These are phyloP conservation scores for Gymnoscopelus braueri DNA, from an alignment of 2,797 vertebrate genomes.

Conservation along the genomic window DNA sequence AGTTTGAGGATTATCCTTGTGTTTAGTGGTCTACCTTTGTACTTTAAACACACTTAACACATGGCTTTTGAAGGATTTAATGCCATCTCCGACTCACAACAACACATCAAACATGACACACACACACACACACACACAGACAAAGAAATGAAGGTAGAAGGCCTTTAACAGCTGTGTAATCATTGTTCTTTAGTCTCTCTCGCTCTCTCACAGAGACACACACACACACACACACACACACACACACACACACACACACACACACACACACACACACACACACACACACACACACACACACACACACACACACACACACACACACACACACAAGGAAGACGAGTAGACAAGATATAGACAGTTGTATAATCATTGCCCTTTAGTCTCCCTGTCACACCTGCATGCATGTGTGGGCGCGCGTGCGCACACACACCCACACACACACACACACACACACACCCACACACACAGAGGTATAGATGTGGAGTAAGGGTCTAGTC, in stretches of 20 bases:
- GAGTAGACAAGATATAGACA: conserved; percentile 5
- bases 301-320: conserved; percentile 20
- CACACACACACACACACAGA: conserved; percentile 21
- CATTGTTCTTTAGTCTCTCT: conserved; percentile 30
- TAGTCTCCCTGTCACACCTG: conserved; percentile 12
- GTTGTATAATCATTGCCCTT: conserved; percentile 47
- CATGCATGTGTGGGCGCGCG: conserved; percentile 4
- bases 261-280: conserved; percentile 18
- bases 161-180: conserved; percentile 43
- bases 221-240: conserved; percentile 16
- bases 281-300: conserved; percentile 20
- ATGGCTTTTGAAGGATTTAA: conserved; percentile 44
- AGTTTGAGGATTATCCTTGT: conserved; percentile 66
- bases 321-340: conserved; percentile 2
- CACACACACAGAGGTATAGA: background rate
- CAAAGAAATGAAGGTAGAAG: conserved; percentile 43
- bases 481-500: conserved; percentile 8
- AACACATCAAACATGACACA: conserved; percentile 61
- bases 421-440: conserved; percentile 10
- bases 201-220: conserved; percentile 16
- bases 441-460: background rate
- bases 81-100: conserved; percentile 43
- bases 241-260: conserved; percentile 15
- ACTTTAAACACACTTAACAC: conserved; percentile 52
- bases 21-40: conserved; percentile 55